Base-by-base conservation (phyloP, 92 coral and sea anemone genomes). In the Actinostola sp. region DNA sequence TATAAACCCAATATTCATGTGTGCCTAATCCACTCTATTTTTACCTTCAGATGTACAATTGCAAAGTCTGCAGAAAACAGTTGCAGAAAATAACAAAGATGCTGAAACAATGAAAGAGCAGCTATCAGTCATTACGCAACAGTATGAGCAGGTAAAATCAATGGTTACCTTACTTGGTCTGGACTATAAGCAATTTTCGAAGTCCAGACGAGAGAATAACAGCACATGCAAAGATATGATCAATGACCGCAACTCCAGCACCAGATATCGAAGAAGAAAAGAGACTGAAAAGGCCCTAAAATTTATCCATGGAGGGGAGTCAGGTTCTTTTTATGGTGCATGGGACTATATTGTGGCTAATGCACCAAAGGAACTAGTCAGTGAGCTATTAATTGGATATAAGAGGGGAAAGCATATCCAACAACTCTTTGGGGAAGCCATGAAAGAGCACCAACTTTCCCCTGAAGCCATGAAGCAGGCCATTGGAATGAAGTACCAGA, bases 101-200 rank as follows among this genome's bases (percentile, higher is more conserved):
- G n/a, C n/a, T n/a, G n/a, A n/a, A n/a, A n/a, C n/a, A n/a, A n/a
- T 14, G 14, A 28, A 82, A 52, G 78, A 77, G 20, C 76, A 77
- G 31, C 7, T 70, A 0, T 57, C 43, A 14, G 68, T 61, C 41
- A 35, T 49, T 35, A 83, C 62, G 19, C 50, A 33, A 68, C 79
- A 83, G 84, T 19, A 67, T 66, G 84, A 83, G 43, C 73, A 83
- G 68, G 74, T 70, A 15, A 75, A 82, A 70, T 75, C 59, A 49
- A 61, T 82, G 83, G 36, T 82, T 48, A 64, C 82, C 43, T 48
- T 70, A 48, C 82, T 82, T 53, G 87, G 87, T 27, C 82, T 82
- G 42, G 87, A 75, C 44, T 66, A 64, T 77, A 82, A 61, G 74
- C 87, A 74, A 45, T 82, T 74, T 65, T 75, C 87, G n/a, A 66